phyloP scores from a whole-genome alignment of 2,113 vertebrate genomes.

The Toxotes chatareus region DNA sequence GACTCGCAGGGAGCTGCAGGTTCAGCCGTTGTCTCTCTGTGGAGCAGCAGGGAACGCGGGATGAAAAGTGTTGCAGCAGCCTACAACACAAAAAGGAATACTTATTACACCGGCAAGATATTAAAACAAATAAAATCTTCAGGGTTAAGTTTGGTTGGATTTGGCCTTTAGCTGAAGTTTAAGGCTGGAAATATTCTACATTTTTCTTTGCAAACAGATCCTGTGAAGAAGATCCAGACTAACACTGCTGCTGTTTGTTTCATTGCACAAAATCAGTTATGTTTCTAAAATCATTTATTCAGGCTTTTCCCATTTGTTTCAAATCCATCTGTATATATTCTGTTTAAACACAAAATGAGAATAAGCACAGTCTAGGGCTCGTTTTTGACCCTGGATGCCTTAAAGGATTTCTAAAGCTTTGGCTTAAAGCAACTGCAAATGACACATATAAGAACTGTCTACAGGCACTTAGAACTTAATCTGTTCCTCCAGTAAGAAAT shows the following conservation, averaged over 20 bases:
- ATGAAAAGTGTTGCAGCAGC: slow-evolving; percentile 8
- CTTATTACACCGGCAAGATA: neutral
- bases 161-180: no score
- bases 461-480: neutral
- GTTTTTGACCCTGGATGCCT: neutral
- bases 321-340: neutral
- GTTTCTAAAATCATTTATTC: no score
- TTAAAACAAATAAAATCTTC: neutral
- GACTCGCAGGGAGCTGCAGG: slow-evolving; percentile 12
- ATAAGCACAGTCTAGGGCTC: neutral
- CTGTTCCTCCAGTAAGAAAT: neutral
- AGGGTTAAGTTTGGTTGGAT: neutral
- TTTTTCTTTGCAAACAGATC: no score
- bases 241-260: no score
- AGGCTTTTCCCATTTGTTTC: no score
- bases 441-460: no score
- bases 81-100: slow-evolving; percentile 24
- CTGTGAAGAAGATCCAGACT: no score
- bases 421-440: neutral
- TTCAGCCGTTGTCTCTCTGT: neutral
- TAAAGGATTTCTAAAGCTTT: neutral
- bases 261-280: no score
- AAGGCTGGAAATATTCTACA: no score
- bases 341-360: neutral
- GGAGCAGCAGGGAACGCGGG: slow-evolving; percentile 2